Evolutionary conservation across 2,888 invertebrate genomes (phyloP), one percentile per base, ranked within the genome.

Genomic region (Phaonia tiefii): DNA sequence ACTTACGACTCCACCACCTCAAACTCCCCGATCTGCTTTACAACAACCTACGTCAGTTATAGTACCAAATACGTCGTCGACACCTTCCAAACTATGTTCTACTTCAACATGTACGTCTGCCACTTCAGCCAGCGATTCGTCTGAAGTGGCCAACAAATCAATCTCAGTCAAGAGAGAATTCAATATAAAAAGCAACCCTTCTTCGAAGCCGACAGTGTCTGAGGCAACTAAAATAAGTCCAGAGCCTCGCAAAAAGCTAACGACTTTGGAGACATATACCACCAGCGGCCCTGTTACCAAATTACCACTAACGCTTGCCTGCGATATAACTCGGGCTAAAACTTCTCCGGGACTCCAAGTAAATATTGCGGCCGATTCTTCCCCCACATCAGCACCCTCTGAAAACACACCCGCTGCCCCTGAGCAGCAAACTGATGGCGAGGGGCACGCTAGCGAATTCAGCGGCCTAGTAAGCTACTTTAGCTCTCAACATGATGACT

Each of bases 381-480:
- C 86, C 1, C 84, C 86, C 20, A 86, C 88, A n/a, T 83, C 87
- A 5, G 86, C 86, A 20, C 87, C 92, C 11, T 90, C 86, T 51
- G 84, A 93, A 83, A 79, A 85, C 13, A 56, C 71, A 8, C 42
- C 79, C 0, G 76, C 84, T 15, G 83, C 83, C 0, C 76, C 81
- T 2, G 83, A 84, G 3, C 83, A 84, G 2, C 83, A 74, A 11
- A 81, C 76, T 0, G 83, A 80, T 7, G 75, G 70, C 39, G 87
- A 76, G 70, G 78, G 83, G 58, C 79, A 86, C 11, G 85, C 85
- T 2, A 94, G 96, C 65, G 97, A 96, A 88, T 97, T 97, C 90
- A 97, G 97, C 46, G 97, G 97, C 3, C 93, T 97, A 86, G 97
- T 97, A 78, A 97, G 96, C 89, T 97, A 97, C 91, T 97, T 97